Percentiles rank a stretch among this genome's conserved stretches.
These are phyloP conservation scores for Lochmaea capreae DNA, from an alignment of 2,888 invertebrate genomes.

Conservation along the genomic window DNA sequence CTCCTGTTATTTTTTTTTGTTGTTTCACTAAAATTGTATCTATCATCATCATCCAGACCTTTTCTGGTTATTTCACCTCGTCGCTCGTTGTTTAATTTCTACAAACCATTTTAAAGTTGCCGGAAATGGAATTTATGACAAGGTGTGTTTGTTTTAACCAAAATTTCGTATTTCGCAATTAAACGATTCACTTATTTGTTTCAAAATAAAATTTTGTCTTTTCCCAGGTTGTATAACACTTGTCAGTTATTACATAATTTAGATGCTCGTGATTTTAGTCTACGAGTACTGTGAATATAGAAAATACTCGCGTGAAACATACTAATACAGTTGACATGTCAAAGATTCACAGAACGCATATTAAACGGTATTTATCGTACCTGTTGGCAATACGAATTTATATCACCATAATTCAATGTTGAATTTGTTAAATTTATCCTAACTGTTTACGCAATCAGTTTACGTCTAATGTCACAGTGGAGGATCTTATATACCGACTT, in stretches of 20 bases:
- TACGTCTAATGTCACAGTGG: too few relatives aligned
- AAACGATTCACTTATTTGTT: not conserved
- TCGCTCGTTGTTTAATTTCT: too few relatives aligned
- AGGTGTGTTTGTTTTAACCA: too few relatives aligned
- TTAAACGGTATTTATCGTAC: conserved; percentile 5
- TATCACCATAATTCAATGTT: not conserved
- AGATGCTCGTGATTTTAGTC: not conserved
- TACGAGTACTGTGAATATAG: not conserved
- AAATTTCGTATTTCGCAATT: not conserved
- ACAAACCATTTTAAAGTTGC: too few relatives aligned
- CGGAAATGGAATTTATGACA: too few relatives aligned
- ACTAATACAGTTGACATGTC: conserved; percentile 22
- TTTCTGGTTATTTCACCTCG: too few relatives aligned
- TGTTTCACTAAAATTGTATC: too few relatives aligned
- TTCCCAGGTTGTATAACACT: not conserved
- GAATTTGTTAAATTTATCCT: too few relatives aligned
- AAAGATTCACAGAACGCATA: conserved; percentile 20
- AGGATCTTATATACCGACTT: too few relatives aligned
- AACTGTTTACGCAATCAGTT: too few relatives aligned
- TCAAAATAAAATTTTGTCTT: not conserved
- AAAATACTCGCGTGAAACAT: not conserved
- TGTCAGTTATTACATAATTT: not conserved
- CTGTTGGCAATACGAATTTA: not conserved
- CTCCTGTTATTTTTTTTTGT: too few relatives aligned
- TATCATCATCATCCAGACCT: too few relatives aligned